Conservation (phyloP, 1,140 invertebrate genomes). For the Calliopsis andreniformis region DNA sequence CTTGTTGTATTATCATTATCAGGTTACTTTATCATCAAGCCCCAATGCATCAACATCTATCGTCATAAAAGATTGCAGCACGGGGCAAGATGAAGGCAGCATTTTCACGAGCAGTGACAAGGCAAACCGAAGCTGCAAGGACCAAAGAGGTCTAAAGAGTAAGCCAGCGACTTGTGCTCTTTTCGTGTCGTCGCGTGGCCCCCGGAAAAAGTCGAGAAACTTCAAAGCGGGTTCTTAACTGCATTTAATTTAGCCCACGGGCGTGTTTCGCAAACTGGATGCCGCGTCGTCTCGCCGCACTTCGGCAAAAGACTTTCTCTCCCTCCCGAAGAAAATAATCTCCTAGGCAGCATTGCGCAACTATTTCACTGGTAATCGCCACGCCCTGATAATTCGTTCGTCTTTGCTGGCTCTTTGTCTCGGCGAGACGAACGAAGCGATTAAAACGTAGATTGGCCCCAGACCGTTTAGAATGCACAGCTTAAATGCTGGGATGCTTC, state of each 20-base stretch:
- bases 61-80: too few relatives aligned
- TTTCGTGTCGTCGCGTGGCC: not conserved
- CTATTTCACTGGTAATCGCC: slow-evolving; percentile 23
- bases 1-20: too few relatives aligned
- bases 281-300: slow-evolving; percentile 4
- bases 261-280: slow-evolving; percentile 32
- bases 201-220: slow-evolving; percentile 8
- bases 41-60: too few relatives aligned
- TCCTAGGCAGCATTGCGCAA: slow-evolving; percentile 10
- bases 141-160: not conserved
- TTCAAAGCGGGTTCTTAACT: slow-evolving; percentile 45
- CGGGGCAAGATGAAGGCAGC: not conserved
- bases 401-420: slow-evolving; percentile 41
- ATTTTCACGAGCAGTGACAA: slow-evolving; percentile 49
- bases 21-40: too few relatives aligned
- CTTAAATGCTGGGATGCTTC: not conserved
- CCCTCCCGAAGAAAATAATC: slow-evolving; percentile 36
- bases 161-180: not conserved
- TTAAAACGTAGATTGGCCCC: slow-evolving; percentile 47
- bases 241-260: slow-evolving; percentile 43
- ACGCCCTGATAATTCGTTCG: not conserved
- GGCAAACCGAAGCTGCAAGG: not conserved
- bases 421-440: slow-evolving; percentile 37
- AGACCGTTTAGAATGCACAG: not conserved
- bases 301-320: slow-evolving; percentile 9